Conservation (phyloP, 1,140 invertebrate species). For the Trissolcus basalis region DNA sequence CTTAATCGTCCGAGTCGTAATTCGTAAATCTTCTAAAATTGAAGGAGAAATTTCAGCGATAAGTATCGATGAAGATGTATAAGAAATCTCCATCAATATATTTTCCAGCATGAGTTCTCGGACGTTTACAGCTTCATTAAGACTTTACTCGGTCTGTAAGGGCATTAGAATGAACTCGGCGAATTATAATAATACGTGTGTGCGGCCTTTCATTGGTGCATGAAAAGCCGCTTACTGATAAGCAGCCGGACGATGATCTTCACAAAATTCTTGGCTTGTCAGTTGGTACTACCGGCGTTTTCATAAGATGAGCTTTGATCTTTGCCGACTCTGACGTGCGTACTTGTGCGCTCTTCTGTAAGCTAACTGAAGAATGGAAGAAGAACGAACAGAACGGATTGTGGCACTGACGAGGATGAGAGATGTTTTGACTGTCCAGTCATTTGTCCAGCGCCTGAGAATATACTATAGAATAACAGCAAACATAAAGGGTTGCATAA, state of each 20-base stretch:
- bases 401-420: neutral
- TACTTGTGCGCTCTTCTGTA: constrained; percentile 47
- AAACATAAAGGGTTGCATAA: constrained; percentile 19
- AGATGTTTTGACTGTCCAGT: constrained; percentile 15
- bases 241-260: constrained; percentile 71
- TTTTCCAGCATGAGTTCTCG: constrained; percentile 31
- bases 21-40: no score
- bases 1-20: no score
- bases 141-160: constrained; percentile 14
- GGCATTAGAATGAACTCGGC: constrained; percentile 46
- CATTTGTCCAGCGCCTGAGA: constrained; percentile 32
- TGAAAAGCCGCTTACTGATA: constrained; percentile 67
- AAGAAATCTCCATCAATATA: constrained; percentile 31
- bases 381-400: constrained; percentile 5
- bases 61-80: constrained; percentile 26
- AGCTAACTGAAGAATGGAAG: constrained; percentile 21
- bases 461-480: constrained; percentile 23
- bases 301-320: constrained; percentile 70
- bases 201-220: constrained; percentile 50
- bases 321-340: constrained; percentile 65
- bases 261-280: constrained; percentile 73
- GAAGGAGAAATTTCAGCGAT: neutral
- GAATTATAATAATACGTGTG: constrained; percentile 35
- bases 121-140: constrained; percentile 59
- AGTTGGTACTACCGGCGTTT: constrained; percentile 72